A percentile compares a stretch with the other conserved stretches of the same genome.
These are phyloP conservation scores for Boulengeromyrus knoepffleri DNA, from an alignment of 2,113 vertebrate genomes.

Conservation along the genomic window DNA sequence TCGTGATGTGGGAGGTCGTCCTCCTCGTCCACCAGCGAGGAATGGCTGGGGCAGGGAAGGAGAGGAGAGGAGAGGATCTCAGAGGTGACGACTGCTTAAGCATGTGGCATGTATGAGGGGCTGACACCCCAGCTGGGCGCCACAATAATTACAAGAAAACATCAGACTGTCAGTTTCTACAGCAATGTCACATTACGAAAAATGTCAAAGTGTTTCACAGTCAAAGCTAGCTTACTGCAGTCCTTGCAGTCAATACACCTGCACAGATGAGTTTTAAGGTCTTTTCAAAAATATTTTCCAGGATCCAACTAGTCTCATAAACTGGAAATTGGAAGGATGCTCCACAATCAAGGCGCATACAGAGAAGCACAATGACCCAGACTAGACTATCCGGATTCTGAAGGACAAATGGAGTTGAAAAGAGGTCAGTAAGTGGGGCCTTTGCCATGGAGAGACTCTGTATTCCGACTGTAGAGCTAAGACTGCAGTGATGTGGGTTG, in stretches of 20 bases:
- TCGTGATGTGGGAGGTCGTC: constrained; percentile 70
- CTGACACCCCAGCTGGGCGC: neutral
- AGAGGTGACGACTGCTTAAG: neutral
- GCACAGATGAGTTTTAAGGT: neutral
- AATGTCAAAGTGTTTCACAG: neutral
- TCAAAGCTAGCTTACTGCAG: neutral
- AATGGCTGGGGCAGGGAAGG: constrained; percentile 49
- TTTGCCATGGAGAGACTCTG: neutral
- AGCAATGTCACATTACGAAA: neutral
- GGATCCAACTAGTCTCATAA: neutral
- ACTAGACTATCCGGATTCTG: neutral
- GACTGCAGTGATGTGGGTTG: neutral
- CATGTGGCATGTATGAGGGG: neutral
- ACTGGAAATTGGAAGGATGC: neutral
- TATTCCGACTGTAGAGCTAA: neutral
- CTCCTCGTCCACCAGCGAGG: constrained; percentile 66
- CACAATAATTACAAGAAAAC: neutral
- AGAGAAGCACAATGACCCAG: neutral
- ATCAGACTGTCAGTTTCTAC: neutral
- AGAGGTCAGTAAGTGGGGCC: neutral
- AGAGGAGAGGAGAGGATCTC: neutral
- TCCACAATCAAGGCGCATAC: neutral
- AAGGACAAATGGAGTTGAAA: neutral
- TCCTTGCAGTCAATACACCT: neutral
- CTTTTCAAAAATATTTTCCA: neutral